phyloP scores from a whole-genome alignment of 2,113 vertebrate species.

The Rostratula benghalensis region DNA sequence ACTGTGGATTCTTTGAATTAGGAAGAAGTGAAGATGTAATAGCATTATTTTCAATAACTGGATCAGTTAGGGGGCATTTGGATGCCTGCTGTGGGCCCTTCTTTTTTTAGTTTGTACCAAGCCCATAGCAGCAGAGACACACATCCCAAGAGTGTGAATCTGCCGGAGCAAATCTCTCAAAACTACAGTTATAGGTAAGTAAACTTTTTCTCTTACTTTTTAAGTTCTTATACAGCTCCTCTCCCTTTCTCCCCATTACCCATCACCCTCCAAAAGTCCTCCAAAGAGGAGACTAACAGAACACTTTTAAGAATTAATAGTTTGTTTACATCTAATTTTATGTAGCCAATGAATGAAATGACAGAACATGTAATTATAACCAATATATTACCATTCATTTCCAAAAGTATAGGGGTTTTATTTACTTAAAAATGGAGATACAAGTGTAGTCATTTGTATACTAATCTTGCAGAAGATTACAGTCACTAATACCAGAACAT shows the following conservation, averaged over 20 bases:
- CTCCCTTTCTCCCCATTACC: conserved; percentile 1
- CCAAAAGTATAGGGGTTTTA: background rate
- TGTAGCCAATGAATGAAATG: background rate
- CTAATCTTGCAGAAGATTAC: background rate
- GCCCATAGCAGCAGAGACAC: conserved; percentile 63
- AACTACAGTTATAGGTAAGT: conserved; percentile 63
- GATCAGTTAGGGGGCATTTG: conserved; percentile 54
- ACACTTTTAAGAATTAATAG: background rate
- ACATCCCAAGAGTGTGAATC: conserved; percentile 65
- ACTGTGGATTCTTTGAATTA: conserved; percentile 26
- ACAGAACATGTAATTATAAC: background rate
- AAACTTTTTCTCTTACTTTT: conserved; percentile 53
- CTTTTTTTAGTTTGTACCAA: conserved; percentile 27
- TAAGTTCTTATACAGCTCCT: background rate
- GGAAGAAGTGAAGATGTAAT: conserved; percentile 15
- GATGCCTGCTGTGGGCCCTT: conserved; percentile 43
- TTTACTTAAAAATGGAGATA: background rate
- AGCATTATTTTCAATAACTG: conserved; percentile 26
- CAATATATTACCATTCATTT: background rate
- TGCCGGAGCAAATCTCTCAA: conserved; percentile 64
- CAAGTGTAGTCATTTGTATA: background rate
- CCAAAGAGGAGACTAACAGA: background rate
- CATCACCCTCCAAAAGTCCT: background rate
- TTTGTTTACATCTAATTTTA: background rate
- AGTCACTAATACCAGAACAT: background rate